Evolutionary conservation across 2,888 invertebrate genomes (phyloP).

Genomic region (Zaprionus lineosus): DNA sequence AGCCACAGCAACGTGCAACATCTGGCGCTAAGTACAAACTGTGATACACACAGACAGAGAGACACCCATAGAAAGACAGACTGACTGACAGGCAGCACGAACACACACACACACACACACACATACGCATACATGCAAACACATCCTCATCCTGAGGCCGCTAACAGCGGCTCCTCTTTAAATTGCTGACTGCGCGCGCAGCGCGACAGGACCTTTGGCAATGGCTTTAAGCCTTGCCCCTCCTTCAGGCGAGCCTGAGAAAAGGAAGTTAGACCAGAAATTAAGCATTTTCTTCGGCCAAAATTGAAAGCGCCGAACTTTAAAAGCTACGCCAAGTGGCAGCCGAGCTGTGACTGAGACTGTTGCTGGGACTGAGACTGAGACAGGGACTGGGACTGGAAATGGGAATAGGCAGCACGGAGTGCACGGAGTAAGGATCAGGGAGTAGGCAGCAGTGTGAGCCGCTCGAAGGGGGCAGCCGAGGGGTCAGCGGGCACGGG

Average conservation of each 20-base stretch:
- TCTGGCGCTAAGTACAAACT: slow-evolving; percentile 77
- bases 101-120: slow-evolving; percentile 20
- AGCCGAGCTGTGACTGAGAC: background rate
- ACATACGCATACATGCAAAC: slow-evolving; percentile 26
- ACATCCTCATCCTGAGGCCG: slow-evolving; percentile 35
- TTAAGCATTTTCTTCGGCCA: slow-evolving; percentile 46
- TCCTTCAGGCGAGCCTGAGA: slow-evolving; percentile 48
- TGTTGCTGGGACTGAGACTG: slow-evolving; percentile 4
- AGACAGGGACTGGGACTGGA: slow-evolving; percentile 11
- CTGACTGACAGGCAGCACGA: slow-evolving; percentile 10
- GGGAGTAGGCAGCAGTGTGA: background rate
- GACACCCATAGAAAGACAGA: slow-evolving; percentile 31
- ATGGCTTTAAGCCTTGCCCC: slow-evolving; percentile 42
- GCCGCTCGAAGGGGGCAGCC: too few species aligned
- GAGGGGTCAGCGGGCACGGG: slow-evolving; percentile 11
- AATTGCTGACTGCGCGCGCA: slow-evolving; percentile 70
- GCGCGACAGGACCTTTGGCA: slow-evolving; percentile 32
- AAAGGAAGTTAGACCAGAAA: slow-evolving; percentile 66
- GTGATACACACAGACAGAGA: slow-evolving; percentile 68
- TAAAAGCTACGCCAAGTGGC: slow-evolving; percentile 50
- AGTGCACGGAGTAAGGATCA: background rate
- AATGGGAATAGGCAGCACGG: background rate
- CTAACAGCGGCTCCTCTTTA: slow-evolving; percentile 66
- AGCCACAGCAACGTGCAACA: slow-evolving; percentile 56
- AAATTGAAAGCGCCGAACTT: slow-evolving; percentile 58